Conservation (phyloP, 2,113 vertebrate species). For the Tor tambroides region DNA sequence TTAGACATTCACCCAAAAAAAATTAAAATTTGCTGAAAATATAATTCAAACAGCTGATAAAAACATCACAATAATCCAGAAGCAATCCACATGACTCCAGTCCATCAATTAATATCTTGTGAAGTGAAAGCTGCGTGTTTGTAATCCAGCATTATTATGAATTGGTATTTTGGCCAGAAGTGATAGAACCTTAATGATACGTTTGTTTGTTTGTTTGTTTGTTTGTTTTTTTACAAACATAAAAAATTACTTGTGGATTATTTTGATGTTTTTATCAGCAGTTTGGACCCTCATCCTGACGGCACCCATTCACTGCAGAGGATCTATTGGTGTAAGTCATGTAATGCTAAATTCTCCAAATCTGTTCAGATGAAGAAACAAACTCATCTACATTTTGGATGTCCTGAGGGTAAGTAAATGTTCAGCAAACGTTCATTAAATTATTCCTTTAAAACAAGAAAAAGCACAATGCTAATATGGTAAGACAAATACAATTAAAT, state of each 20-base stretch:
- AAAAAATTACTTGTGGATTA: no score
- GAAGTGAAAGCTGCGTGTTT: no score
- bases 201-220: no score
- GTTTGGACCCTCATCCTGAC: no score
- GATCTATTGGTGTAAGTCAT: neutral
- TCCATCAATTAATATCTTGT: neutral
- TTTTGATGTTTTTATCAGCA: no score
- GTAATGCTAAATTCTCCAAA: neutral
- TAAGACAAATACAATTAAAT: neutral
- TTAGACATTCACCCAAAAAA: neutral
- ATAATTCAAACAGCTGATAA: neutral
- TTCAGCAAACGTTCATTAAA: neutral
- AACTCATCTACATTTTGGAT: neutral
- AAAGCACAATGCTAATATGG: no score
- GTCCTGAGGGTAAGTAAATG: neutral
- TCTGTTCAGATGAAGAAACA: neutral
- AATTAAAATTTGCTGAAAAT: neutral
- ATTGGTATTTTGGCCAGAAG: neutral
- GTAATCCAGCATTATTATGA: neutral
- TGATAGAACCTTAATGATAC: neutral
- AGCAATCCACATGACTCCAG: neutral
- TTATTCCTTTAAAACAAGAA: neutral
- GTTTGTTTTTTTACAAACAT: no score
- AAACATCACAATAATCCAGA: neutral
- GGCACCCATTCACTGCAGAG: no score